Percentiles rank a stretch among this genome's conserved stretches.
Evolutionary conservation across 2,797 vertebrate genomes (phyloP).

Genomic region (Schizopygopsis pylzovi): DNA sequence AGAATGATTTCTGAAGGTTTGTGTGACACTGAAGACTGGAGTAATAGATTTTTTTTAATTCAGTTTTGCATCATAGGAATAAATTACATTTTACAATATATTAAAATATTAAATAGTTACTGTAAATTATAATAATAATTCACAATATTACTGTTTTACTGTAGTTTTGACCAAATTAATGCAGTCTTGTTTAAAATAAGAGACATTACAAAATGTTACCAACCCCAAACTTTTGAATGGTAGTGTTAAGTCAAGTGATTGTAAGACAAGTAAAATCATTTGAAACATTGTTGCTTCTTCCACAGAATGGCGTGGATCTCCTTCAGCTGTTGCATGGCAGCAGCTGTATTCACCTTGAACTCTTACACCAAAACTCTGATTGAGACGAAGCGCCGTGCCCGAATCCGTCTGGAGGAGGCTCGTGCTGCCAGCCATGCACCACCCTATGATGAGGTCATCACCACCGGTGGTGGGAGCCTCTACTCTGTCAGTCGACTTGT

Average conservation of each 20-base stretch:
- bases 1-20: background rate
- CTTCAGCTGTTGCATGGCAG: slow-evolving; percentile 97
- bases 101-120: background rate
- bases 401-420: slow-evolving; percentile 87
- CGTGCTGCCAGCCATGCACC: slow-evolving; percentile 75
- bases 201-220: background rate
- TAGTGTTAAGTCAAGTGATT: too few relatives aligned
- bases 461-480: slow-evolving; percentile 55
- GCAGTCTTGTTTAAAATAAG: too few relatives aligned
- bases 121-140: background rate
- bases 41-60: background rate
- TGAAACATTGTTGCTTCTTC: slow-evolving; percentile 16
- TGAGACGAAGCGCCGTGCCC: slow-evolving; percentile 92
- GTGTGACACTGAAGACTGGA: background rate
- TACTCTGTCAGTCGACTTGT: slow-evolving; percentile 81
- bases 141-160: background rate
- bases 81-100: too few relatives aligned
- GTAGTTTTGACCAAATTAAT: background rate
- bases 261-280: background rate
- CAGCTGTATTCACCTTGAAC: slow-evolving; percentile 94
- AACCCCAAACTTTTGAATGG: background rate
- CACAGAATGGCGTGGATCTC: slow-evolving; percentile 94
- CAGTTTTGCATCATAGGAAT: too few relatives aligned
- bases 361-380: slow-evolving; percentile 97
- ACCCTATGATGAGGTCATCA: slow-evolving; percentile 76